Percentiles rank a stretch among this genome's conserved stretches.
Conservation (phyloP, 2,797 vertebrate species). For the Leuciscus waleckii region DNA sequence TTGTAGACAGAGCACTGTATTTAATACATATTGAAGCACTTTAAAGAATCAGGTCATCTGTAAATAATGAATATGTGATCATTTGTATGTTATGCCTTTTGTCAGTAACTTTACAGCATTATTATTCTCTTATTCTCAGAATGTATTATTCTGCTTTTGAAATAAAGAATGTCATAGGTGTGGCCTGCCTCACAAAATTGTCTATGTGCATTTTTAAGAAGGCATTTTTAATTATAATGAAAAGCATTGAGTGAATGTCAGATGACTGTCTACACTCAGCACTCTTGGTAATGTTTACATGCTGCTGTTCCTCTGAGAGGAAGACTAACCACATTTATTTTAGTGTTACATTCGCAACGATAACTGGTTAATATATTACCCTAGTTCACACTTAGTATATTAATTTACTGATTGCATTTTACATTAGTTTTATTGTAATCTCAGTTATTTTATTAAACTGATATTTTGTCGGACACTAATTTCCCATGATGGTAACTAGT, state of each 20-base stretch:
- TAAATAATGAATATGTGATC: constrained; percentile 43
- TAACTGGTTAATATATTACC: neutral
- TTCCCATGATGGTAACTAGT: neutral
- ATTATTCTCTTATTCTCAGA: neutral
- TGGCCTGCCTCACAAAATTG: neutral
- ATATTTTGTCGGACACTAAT: neutral
- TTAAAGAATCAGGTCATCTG: constrained; percentile 47
- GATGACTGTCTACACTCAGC: too few species aligned
- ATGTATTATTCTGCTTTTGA: neutral
- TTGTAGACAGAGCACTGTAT: neutral
- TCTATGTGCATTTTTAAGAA: neutral
- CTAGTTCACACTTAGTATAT: neutral
- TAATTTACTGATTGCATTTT: neutral
- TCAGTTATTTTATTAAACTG: neutral
- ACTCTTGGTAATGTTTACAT: neutral
- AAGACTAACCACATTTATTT: neutral
- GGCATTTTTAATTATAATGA: neutral
- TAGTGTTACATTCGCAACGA: neutral
- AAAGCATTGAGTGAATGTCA: neutral
- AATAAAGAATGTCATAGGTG: constrained; percentile 49
- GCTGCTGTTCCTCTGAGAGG: neutral
- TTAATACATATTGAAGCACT: constrained; percentile 46
- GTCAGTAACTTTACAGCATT: neutral
- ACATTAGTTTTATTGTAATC: neutral
- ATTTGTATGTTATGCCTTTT: constrained; percentile 32